Base-by-base conservation (phyloP, 2,797 vertebrate genomes). In the Poliocrania exsul region DNA sequence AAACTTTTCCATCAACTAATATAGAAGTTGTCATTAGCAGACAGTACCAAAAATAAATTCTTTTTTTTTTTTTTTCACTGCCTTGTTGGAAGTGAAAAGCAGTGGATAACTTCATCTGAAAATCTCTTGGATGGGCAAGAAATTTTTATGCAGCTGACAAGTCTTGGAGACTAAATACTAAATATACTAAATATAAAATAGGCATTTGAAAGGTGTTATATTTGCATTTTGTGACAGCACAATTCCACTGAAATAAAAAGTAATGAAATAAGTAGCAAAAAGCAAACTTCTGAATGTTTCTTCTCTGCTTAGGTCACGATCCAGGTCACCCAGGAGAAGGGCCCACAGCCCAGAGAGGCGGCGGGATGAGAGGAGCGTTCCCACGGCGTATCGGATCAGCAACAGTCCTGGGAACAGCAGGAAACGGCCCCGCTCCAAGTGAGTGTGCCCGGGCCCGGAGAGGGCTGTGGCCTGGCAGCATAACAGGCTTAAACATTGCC, bases 341-440 rank as follows among this genome's bases (percentile, higher is more conserved):
- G 97, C 97, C 25, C 97, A 98, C 88, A 98, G 98, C 1, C 97
- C 98, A 2, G 99, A 99, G 49, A 97, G 98, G 87, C 98, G 98
- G 72, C 97, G 98, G 17, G 99, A 99, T 0, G 99, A 99, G 15
- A 97, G 98, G 29, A 96, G 97, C 1, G 97, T 98, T 44, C 96
- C 98, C 26, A 98, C 97, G 1, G 97, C 98, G 2, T 98, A 99
- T 84, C 98, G 98, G 74, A 97, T 98, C 91, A 98, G 99, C 95
- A 98, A 98, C 81, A 98, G 98, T 91, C 98, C 99, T 7, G 97
- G 98, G 10, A 96, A 97, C 79, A 98, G 98, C 94, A 97, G 98
- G 90, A 98, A 98, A n/a, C 98, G 97, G 67, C 98, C 98, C 1
- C 98, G 97, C 84, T 99, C 99, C 96, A 99, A 98, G 99, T 99